A percentile compares a stretch with the other conserved stretches of the same genome.
Evolutionary conservation across 1,140 invertebrate species (phyloP).

Genomic region (Drosophila triauraria): DNA sequence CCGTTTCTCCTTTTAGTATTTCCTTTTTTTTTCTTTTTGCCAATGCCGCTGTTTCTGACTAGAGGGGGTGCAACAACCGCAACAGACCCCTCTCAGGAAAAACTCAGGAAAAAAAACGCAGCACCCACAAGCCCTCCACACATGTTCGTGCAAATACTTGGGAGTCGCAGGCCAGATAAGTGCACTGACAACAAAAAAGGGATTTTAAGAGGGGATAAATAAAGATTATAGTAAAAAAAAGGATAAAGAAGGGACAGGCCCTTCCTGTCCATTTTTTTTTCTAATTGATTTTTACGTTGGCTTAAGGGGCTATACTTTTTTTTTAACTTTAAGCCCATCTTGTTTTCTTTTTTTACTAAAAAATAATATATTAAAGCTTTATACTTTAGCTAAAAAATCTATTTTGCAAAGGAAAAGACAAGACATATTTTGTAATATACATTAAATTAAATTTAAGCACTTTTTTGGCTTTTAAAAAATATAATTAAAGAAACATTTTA

Average conservation of each 20-base stretch:
- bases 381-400: not conserved
- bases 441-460: too few relatives aligned
- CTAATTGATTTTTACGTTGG: too few relatives aligned
- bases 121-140: conserved; percentile 14
- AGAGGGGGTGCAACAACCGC: conserved; percentile 39
- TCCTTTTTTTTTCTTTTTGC: conserved; percentile 25
- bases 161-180: conserved; percentile 53
- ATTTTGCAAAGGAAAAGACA: not conserved
- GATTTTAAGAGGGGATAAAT: not conserved
- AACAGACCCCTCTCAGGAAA: conserved; percentile 26
- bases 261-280: too few relatives aligned
- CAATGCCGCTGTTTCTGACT: conserved; percentile 25
- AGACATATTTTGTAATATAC: not conserved
- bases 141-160: conserved; percentile 56
- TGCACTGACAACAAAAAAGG: conserved; percentile 42
- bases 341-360: too few relatives aligned
- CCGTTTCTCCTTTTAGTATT: conserved; percentile 26
- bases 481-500: too few relatives aligned
- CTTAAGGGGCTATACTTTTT: too few relatives aligned
- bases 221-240: not conserved
- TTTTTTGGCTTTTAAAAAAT: too few relatives aligned
- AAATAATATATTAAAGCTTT: too few relatives aligned
- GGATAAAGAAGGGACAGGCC: not conserved
- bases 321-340: too few relatives aligned
- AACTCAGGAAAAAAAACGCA: conserved; percentile 5